Conservation (phyloP, 2,113 vertebrate genomes). For the Oreocharis arfaki region DNA sequence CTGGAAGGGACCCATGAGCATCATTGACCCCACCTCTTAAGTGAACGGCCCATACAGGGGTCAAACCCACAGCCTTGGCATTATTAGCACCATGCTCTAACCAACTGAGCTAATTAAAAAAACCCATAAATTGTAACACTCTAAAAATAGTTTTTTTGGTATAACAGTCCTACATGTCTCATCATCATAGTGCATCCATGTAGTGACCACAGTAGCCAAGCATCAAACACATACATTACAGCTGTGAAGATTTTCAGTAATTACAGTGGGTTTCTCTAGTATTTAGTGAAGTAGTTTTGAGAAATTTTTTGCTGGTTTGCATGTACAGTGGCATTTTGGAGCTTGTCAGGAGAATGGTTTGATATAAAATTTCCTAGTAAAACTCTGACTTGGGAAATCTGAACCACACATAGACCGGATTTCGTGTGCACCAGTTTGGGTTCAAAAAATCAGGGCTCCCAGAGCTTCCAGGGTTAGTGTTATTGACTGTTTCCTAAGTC, state of each 20-base stretch:
- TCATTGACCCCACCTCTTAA: background rate
- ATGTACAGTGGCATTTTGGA: background rate
- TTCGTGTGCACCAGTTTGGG: background rate
- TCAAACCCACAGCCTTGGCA: background rate
- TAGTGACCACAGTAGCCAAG: background rate
- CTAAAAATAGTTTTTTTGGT: background rate
- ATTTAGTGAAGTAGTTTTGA: background rate
- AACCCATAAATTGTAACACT: background rate
- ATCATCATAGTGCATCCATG: background rate
- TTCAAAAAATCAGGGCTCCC: background rate
- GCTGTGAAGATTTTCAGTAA: background rate
- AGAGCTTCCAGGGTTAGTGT: background rate
- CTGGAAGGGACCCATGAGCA: background rate
- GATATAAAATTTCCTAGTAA: background rate
- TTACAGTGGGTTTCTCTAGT: background rate
- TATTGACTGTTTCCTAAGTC: background rate
- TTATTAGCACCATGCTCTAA: background rate
- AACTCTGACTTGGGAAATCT: background rate
- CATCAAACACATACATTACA: background rate
- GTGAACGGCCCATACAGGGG: background rate
- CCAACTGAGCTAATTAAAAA: background rate
- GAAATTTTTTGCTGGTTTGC: background rate
- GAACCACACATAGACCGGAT: background rate
- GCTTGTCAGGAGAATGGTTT: background rate
- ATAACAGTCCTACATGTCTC: background rate